Conservation (phyloP, 92 coral and sea anemone genomes). For the Phenganax stokvisi region DNA sequence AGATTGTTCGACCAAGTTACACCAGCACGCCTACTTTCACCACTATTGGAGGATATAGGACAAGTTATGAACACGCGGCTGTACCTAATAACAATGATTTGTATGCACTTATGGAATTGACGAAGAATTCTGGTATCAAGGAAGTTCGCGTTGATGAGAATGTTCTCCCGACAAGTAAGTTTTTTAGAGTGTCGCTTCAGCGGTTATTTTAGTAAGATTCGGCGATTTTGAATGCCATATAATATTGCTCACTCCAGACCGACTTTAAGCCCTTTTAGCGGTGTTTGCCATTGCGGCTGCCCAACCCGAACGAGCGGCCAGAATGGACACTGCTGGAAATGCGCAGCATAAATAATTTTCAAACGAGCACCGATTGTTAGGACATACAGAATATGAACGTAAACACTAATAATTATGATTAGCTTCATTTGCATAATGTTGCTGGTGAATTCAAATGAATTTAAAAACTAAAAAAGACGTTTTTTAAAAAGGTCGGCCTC, state of each 20-base stretch:
- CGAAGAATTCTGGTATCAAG: slow-evolving; percentile 33
- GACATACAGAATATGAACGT: no score
- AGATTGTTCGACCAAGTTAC: slow-evolving; percentile 22
- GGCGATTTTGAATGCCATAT: no score
- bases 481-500: slow-evolving; percentile 40
- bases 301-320: no score
- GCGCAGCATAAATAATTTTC: no score
- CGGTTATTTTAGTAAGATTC: background rate
- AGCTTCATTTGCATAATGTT: no score
- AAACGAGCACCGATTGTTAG: no score
- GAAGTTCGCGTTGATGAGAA: slow-evolving; percentile 19
- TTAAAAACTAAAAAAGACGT: slow-evolving; percentile 1
- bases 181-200: background rate
- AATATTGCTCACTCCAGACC: no score
- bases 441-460: background rate
- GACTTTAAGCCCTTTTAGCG: no score
- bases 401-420: no score
- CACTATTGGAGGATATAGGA: slow-evolving; percentile 14
- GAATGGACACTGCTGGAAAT: no score
- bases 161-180: slow-evolving; percentile 9
- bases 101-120: slow-evolving; percentile 39
- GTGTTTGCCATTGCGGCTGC: no score
- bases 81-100: slow-evolving; percentile 34
- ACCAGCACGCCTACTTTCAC: slow-evolving; percentile 6
- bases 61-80: background rate